Base-by-base conservation (phyloP, 2,888 invertebrate genomes). In the Macaria notata region DNA sequence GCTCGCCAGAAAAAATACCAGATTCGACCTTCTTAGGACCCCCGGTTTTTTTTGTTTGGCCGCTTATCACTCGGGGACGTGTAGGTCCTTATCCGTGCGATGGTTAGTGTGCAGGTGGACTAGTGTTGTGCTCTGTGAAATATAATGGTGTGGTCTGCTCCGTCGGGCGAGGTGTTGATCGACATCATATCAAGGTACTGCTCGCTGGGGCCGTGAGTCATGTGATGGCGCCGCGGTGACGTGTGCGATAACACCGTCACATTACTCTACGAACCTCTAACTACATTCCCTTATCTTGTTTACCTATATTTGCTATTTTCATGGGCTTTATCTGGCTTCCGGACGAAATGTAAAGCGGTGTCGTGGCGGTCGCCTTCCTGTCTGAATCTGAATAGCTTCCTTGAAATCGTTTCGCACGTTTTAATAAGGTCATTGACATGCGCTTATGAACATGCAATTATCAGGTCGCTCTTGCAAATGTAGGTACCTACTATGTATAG, bases 1-100 rank as follows among this genome's bases (percentile, higher is more conserved):
- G 87, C 86, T 89, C 83, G 83, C 78, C 79, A 80, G 79, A 86
- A 88, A 90, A 88, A 85, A 58, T 81, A 89, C 86, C 87, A 87
- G 87, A 89, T 89, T 90, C 90, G 89, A 90, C 89, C 90, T 89
- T 90, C 89, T 89, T 89, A 83, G 90, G 89, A 88, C 87, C 88
- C 90, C 83, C 80, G 84, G 79, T 88, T 90, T 88, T 85, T 85
- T 89, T 90, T 87, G 85, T 89, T 88, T 86, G 82, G 83, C 84
- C 84, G 86, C 84, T 91, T 91, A 90, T 91, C 90, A 88, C 86
- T 86, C 82, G 81, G 86, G 87, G 86, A 84, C 84, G 83, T 77
- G 73, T 82, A 81, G 84, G 86, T 86, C 85, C 87, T 86, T 86
- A 86, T 86, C 85, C 87, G 83, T 83, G 88, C 82, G 84, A 89